Conservation (phyloP, 2,888 invertebrate species). For the Chaetogeoica ovagalla region DNA sequence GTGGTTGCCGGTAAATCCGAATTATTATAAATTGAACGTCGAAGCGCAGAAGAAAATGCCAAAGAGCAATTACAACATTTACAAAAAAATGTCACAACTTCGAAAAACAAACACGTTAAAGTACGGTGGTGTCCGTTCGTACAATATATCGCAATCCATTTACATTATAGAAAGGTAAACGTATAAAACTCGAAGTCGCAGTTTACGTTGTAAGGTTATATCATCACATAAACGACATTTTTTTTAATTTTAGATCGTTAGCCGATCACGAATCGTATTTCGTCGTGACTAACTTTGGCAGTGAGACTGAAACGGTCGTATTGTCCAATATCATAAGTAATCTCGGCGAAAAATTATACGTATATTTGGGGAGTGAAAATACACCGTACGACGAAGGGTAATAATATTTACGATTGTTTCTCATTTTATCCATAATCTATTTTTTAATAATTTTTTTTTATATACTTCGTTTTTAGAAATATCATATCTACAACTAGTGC, state of each 20-base stretch:
- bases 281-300: slow-evolving; percentile 41
- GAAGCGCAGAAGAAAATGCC: slow-evolving; percentile 23
- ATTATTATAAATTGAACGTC: slow-evolving; percentile 44
- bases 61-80: slow-evolving; percentile 42
- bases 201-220: no score
- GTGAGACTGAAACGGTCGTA: slow-evolving; percentile 35
- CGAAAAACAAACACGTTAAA: slow-evolving; percentile 16
- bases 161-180: slow-evolving; percentile 43
- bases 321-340: background rate
- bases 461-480: background rate
- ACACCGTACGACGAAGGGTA: slow-evolving; percentile 35
- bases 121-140: slow-evolving; percentile 20
- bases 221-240: no score
- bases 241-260: slow-evolving; percentile 30
- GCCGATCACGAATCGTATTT: slow-evolving; percentile 8
- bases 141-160: slow-evolving; percentile 3
- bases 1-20: slow-evolving; percentile 53
- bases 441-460: background rate
- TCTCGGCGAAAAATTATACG: background rate
- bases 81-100: slow-evolving; percentile 38
- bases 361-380: slow-evolving; percentile 30
- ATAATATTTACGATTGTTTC: no score
- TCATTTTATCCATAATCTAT: no score
- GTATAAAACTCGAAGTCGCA: no score
- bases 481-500: background rate